A percentile compares a stretch with the other conserved stretches of the same genome.
These are phyloP conservation scores for Macquaria australasica DNA, from an alignment of 2,113 vertebrate genomes.

Conservation along the genomic window DNA sequence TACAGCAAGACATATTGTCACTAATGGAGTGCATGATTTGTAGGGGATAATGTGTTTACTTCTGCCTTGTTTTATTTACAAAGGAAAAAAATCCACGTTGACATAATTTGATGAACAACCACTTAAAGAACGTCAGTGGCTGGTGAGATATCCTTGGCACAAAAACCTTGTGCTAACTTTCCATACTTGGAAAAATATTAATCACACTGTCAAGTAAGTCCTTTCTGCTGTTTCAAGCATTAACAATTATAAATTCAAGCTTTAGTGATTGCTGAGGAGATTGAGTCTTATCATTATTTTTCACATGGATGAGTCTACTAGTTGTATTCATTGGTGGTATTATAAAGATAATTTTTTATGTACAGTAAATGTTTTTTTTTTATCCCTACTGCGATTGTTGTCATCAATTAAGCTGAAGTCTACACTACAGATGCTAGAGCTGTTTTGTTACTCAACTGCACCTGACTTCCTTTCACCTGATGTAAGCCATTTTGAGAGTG, in stretches of 20 bases:
- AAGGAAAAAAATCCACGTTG: slow-evolving; percentile 26
- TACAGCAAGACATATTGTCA: slow-evolving; percentile 53
- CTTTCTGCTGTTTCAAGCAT: slow-evolving; percentile 38
- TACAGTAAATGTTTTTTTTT: background rate
- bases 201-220: slow-evolving; percentile 46
- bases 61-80: slow-evolving; percentile 54
- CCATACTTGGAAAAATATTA: slow-evolving; percentile 48
- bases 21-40: slow-evolving; percentile 67
- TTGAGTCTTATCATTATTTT: slow-evolving; percentile 29
- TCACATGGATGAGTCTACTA: background rate
- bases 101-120: slow-evolving; percentile 66
- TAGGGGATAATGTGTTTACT: slow-evolving; percentile 53
- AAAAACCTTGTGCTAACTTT: slow-evolving; percentile 32
- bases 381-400: slow-evolving; percentile 16
- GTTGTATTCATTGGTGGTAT: slow-evolving; percentile 2
- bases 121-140: slow-evolving; percentile 56
- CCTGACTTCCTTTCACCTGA: slow-evolving; percentile 26
- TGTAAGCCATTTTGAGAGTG: slow-evolving; percentile 30
- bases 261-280: background rate
- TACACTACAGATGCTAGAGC: background rate
- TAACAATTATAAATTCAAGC: slow-evolving; percentile 24
- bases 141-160: slow-evolving; percentile 55
- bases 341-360: slow-evolving; percentile 24
- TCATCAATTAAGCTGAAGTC: slow-evolving; percentile 7
- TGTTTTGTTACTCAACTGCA: slow-evolving; percentile 15